A percentile compares a stretch with the other conserved stretches of the same genome.
Evolutionary conservation across 1,140 invertebrate species (phyloP).

Genomic region (Panagrolaimus sp.): DNA sequence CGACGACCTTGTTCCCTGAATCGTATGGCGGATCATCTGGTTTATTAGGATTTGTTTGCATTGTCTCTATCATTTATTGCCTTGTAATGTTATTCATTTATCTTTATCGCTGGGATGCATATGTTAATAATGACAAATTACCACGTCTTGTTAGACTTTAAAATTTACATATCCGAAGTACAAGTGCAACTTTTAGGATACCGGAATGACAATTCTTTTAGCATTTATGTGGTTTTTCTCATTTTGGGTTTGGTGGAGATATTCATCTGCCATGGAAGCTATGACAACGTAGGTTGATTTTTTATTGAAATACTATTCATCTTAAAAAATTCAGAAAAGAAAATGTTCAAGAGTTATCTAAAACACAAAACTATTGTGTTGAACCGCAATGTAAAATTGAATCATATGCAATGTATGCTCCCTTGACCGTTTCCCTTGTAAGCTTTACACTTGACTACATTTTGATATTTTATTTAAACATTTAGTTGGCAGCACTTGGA

Average conservation of each 20-base stretch:
- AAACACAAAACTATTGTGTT: slow-evolving; percentile 26
- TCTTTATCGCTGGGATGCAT: slow-evolving; percentile 40
- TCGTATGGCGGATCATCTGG: slow-evolving; percentile 24
- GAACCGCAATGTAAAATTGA: slow-evolving; percentile 18
- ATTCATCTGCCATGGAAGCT: slow-evolving; percentile 25
- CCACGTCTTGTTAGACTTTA: neutral
- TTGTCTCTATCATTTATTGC: slow-evolving; percentile 44
- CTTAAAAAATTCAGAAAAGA: slow-evolving; percentile 23
- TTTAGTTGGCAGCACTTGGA: slow-evolving; percentile 45
- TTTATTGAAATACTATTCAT: slow-evolving; percentile 15
- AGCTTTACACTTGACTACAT: slow-evolving; percentile 15
- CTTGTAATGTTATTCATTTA: slow-evolving; percentile 42
- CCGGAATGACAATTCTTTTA: slow-evolving; percentile 38
- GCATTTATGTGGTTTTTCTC: slow-evolving; percentile 46
- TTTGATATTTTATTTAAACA: neutral
- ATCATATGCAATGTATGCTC: slow-evolving; percentile 27
- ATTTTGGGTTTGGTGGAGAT: slow-evolving; percentile 35
- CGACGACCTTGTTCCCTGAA: slow-evolving; percentile 19
- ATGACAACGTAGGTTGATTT: slow-evolving; percentile 31
- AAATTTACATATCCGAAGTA: neutral
- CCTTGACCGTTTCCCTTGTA: slow-evolving; percentile 38
- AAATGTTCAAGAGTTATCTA: slow-evolving; percentile 26
- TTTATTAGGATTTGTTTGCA: slow-evolving; percentile 42
- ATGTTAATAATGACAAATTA: slow-evolving; percentile 36
- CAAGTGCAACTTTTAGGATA: slow-evolving; percentile 34